Evolutionary conservation across 2,797 vertebrate genomes (phyloP).

Genomic region (Tauraco hartlaubi): DNA sequence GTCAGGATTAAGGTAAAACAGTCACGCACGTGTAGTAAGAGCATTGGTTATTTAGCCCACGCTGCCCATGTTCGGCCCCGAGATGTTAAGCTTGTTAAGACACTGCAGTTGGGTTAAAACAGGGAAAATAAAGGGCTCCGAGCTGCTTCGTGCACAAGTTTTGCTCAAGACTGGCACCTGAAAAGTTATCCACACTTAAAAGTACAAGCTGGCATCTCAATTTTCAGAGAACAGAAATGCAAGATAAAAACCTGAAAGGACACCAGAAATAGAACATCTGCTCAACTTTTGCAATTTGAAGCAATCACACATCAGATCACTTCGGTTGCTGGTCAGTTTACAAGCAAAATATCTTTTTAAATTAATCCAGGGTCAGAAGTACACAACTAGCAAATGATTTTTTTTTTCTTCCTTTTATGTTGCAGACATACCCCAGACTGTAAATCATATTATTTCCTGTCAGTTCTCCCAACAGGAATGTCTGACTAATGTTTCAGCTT

Average conservation of each 20-base stretch:
- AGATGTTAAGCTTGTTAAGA: rapidly evolving
- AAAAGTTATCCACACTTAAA: background rate
- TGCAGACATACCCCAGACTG: background rate
- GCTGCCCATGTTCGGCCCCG: background rate
- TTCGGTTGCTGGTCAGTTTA: background rate
- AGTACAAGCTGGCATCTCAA: background rate
- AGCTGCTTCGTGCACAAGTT: background rate
- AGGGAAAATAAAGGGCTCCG: background rate
- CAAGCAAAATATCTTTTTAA: background rate
- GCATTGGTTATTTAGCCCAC: no score
- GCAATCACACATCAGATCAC: background rate
- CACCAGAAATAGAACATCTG: background rate
- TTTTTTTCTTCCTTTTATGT: background rate
- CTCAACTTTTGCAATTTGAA: background rate
- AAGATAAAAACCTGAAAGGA: background rate
- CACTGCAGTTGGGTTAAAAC: no score
- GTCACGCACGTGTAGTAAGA: background rate
- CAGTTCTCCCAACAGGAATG: slow-evolving; percentile 1
- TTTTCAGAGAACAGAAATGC: background rate
- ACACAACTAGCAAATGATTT: background rate
- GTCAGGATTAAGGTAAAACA: background rate
- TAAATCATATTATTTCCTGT: slow-evolving; percentile 34
- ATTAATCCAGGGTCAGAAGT: background rate
- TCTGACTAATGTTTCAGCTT: slow-evolving; percentile 29
- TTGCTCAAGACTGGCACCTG: background rate